Base-by-base conservation (phyloP, 2,113 vertebrate species). In the Morone chrysops region DNA sequence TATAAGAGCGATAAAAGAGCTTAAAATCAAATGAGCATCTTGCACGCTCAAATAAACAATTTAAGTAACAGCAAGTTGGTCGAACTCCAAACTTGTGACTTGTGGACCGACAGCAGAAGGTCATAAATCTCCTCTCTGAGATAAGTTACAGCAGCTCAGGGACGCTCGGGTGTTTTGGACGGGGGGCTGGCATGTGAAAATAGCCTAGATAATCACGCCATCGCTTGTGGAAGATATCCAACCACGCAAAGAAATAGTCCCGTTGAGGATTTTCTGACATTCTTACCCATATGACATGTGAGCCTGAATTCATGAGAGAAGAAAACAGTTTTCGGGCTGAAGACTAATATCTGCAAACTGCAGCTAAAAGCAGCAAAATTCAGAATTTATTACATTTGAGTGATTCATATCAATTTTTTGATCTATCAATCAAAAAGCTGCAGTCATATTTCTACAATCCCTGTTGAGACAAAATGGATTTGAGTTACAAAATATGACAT, bases 101-200 rank as follows among this genome's bases (percentile, higher is more conserved):
- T 13, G 43, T 17, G 54, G 67, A 51, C 47, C 7, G 38, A 51
- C 65, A 65, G 78, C 68, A 75, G 50, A 48, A 59, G 18, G 13
- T 36, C 68, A 47, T 87, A 90, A 87, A 90, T 88, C 82, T 81
- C 57, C 54, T 59, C 54, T 59, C 70, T 12, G 70, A 53, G 72
- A 75, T 85, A 82, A 87, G 66, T 88, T 85, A 88, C 51, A 54
- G 84, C 82, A 74, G 86, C 77, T 79, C 22, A 6, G 88, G 88
- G 88, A 90, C 22, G 17, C 70, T 54, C 54, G 0, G 47, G 66
- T 70, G 84, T 74, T 74, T 75, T 57, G 79, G 71, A 65, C 25
- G 53, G 62, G 51, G 80, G 66, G 72, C 25, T 68, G 75, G 63
- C 57, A 50, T 78, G 83, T 80, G 75, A 74, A 83, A 88, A 88